A percentile compares a stretch with the other conserved stretches of the same genome.
These are phyloP conservation scores for Kryptopterus vitreolus DNA, from an alignment of 2,797 vertebrate genomes.

Conservation along the genomic window DNA sequence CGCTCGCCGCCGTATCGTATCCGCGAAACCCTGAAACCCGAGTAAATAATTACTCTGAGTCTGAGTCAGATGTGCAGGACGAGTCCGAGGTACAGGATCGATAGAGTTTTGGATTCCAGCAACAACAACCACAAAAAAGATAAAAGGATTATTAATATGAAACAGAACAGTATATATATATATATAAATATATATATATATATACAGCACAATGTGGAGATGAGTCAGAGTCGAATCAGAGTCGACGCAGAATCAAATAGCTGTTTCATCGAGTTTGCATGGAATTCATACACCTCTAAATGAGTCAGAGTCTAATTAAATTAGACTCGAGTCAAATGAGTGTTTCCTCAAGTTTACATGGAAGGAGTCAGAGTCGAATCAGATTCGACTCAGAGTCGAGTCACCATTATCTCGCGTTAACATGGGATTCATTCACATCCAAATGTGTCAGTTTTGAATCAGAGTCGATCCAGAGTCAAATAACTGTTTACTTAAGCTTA, in stretches of 20 bases:
- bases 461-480: background rate
- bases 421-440: slow-evolving; percentile 1
- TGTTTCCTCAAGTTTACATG: background rate
- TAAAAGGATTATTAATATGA: too few species aligned
- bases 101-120: background rate
- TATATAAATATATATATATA: too few species aligned
- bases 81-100: too few species aligned
- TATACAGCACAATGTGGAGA: too few species aligned
- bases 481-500: background rate
- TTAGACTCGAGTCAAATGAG: background rate
- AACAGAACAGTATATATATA: background rate
- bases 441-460: background rate
- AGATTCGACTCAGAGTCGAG: too few species aligned
- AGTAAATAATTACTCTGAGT: slow-evolving; percentile 8
- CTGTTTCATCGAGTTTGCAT: too few species aligned
- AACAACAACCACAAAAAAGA: background rate
- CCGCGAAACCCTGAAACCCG: background rate
- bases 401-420: too few species aligned
- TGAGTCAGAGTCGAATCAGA: too few species aligned
- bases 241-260: too few species aligned
- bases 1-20: too few species aligned
- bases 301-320: background rate
- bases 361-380: too few species aligned
- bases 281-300: background rate
- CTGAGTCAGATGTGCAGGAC: background rate